phyloP scores from a whole-genome alignment of 2,797 vertebrate species.

The Enteromius afrohamiltoni region DNA sequence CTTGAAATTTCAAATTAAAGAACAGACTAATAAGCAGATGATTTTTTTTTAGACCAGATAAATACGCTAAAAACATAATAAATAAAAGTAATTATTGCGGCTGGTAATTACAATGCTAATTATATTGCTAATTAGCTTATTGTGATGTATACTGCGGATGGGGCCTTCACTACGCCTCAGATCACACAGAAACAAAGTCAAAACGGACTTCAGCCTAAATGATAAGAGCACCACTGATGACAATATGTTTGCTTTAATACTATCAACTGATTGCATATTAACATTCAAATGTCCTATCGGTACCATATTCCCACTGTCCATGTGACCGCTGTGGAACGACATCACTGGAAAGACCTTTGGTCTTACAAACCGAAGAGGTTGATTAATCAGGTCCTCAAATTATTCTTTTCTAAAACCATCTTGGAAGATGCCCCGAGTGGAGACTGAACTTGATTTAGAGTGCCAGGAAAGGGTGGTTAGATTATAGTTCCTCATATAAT shows the following conservation, averaged over 20 bases:
- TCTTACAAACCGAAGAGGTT: conserved; percentile 9
- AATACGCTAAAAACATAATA: conserved; percentile 80
- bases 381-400: conserved; percentile 19
- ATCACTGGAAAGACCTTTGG: conserved; percentile 27
- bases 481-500: conserved; percentile 73
- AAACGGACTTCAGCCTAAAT: conserved; percentile 51
- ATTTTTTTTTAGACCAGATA: conserved; percentile 77
- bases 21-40: conserved; percentile 72
- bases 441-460: conserved; percentile 64
- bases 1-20: conserved; percentile 66
- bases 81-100: conserved; percentile 81
- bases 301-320: neutral
- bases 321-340: conserved; percentile 3
- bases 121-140: conserved; percentile 82
- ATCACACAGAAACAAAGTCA: conserved; percentile 65
- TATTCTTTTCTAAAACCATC: conserved; percentile 27
- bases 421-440: conserved; percentile 56
- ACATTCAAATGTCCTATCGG: conserved; percentile 44
- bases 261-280: conserved; percentile 45
- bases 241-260: conserved; percentile 41
- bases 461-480: conserved; percentile 70
- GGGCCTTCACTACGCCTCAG: conserved; percentile 63
- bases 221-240: conserved; percentile 55
- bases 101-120: conserved; percentile 84
- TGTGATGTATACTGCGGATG: conserved; percentile 80